Conservation (phyloP, 2,888 invertebrate species). For the Troides helena region DNA sequence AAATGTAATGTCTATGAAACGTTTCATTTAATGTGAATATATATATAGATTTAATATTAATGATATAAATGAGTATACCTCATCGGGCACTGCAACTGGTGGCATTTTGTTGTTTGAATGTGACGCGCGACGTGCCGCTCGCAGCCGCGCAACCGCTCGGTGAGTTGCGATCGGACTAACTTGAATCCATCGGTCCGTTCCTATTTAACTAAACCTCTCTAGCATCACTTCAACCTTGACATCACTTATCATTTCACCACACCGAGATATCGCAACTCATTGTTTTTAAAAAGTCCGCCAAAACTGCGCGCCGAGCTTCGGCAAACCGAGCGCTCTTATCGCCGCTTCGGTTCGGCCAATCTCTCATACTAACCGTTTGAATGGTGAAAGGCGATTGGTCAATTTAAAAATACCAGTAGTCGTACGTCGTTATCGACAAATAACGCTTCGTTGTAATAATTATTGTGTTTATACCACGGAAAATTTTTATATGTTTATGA, state of each 20-base stretch:
- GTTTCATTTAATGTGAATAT: not conserved
- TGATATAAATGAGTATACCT: conserved; percentile 49
- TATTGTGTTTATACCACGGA: not conserved
- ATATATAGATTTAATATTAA: conserved; percentile 9
- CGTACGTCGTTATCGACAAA: not conserved
- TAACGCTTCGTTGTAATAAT: not conserved
- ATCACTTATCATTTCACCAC: conserved; percentile 46
- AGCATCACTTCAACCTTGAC: conserved; percentile 55
- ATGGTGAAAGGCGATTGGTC: conserved; percentile 4
- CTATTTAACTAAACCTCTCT: conserved; percentile 55
- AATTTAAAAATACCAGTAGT: conserved; percentile 3
- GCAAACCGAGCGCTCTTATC: conserved; percentile 24
- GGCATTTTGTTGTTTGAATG: conserved; percentile 55
- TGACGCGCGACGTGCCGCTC: conserved; percentile 26
- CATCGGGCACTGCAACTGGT: conserved; percentile 68
- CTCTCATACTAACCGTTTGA: not conserved
- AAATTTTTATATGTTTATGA: too few relatives aligned
- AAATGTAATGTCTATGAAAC: not conserved
- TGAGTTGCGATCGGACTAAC: conserved; percentile 60
- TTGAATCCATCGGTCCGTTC: conserved; percentile 47
- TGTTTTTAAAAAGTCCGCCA: conserved; percentile 32
- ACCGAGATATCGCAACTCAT: conserved; percentile 28
- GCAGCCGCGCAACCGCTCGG: conserved; percentile 43
- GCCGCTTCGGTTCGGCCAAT: conserved; percentile 6
- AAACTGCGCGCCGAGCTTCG: conserved; percentile 22